Evolutionary conservation across 2,888 invertebrate genomes (phyloP).

Genomic region (Apodemia duryi): DNA sequence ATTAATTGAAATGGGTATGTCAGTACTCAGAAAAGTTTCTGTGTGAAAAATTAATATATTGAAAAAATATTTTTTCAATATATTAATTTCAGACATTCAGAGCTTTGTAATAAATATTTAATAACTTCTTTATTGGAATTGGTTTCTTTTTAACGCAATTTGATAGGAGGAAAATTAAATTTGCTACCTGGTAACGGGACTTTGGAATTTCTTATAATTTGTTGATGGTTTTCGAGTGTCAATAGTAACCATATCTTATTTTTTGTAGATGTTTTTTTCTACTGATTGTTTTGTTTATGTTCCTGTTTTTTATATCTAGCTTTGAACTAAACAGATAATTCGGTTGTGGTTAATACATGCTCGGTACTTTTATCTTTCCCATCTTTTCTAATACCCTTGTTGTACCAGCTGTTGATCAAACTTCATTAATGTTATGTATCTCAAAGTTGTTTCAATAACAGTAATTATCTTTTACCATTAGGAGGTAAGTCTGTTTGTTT

Average conservation of each 20-base stretch:
- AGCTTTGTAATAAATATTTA: constrained; percentile 7
- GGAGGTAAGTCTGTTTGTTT: not conserved
- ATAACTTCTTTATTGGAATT: constrained; percentile 13
- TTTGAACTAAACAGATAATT: too few relatives aligned
- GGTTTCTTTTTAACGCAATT: not conserved
- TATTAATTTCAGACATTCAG: not conserved
- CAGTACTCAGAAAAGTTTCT: not conserved
- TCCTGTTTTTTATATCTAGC: too few relatives aligned
- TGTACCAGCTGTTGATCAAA: too few relatives aligned
- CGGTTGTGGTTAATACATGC: too few relatives aligned
- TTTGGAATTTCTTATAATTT: not conserved
- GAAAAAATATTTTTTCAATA: constrained; percentile 11
- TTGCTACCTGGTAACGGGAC: not conserved
- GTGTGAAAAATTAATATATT: not conserved
- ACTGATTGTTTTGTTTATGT: not conserved
- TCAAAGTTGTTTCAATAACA: not conserved
- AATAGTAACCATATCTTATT: too few relatives aligned
- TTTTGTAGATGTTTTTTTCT: not conserved
- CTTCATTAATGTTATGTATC: not conserved
- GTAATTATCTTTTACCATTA: not conserved
- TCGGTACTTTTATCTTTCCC: too few relatives aligned
- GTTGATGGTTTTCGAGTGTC: not conserved
- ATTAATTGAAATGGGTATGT: too few relatives aligned
- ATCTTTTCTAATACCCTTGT: too few relatives aligned
- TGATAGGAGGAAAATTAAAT: not conserved